Evolutionary conservation across 2,888 invertebrate species (phyloP), one percentile per base, ranked within the genome.

Genomic region (Boloria selene): DNA sequence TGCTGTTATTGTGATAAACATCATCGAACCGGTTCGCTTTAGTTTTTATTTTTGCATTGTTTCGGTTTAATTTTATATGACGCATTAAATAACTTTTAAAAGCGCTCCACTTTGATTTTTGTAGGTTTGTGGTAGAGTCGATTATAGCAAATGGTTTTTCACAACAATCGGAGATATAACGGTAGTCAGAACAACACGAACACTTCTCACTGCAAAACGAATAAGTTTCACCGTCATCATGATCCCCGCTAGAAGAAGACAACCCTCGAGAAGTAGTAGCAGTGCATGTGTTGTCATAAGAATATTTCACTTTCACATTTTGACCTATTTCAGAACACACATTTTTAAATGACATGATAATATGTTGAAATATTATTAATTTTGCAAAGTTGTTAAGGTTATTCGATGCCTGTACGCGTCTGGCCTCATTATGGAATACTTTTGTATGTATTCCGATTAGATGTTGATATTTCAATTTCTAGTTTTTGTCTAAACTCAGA

Each of bases 221-320:
- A 63, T 72, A 74, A 1, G 72, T 70, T 4, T 80, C 82, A 63
- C 74, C 76, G 38, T 67, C 74, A 45, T 82, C 81, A 64, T 65
- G 79, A 69, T 87, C 85, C 2, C 83, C 85, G 62, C 83, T 84
- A 2, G 81, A 84, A 56, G 74, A 78, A 14, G 83, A 79, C 18
- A 84, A 66, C 1, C 84, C 86, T 42, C 82, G 78, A 3, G 88
- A 89, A 10, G 88, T 89, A 6, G 89, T 82, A 0, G 89, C 81
- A 2, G 77, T 79, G 31, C 74, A 65, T 13, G 73, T 65, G 51
- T 72, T 77, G 22, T 79, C 79, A n/a, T 72, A 70, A 7, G 79
- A 78, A 77, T 78, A 80, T 60, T 79, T 74, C 22, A 75, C 59
- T 38, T 38, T 18, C 22, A 45, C 73, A 61, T 73, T 74, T 26